These are phyloP conservation scores for Lycocerus yunnanus DNA, from an alignment of 2,888 invertebrate genomes.

Conservation along the genomic window DNA sequence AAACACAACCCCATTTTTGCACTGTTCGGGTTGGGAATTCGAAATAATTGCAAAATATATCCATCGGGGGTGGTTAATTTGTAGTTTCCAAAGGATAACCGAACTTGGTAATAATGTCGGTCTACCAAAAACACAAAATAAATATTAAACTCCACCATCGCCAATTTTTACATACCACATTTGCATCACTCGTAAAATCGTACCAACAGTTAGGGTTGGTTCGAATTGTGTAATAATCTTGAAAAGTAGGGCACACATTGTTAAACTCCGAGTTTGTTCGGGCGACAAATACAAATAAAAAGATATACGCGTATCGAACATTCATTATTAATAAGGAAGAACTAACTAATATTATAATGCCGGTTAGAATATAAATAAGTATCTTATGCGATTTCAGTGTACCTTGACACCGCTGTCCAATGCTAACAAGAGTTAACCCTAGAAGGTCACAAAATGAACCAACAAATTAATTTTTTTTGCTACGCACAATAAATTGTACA, in stretches of 20 bases:
- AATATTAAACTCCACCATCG: not conserved
- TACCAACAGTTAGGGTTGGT: not conserved
- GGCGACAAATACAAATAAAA: not conserved
- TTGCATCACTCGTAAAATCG: not conserved
- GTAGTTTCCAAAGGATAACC: not conserved
- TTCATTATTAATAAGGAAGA: not conserved
- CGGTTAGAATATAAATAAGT: not conserved
- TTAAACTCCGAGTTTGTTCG: not conserved
- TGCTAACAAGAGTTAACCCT: slow-evolving; percentile 2
- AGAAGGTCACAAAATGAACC: slow-evolving; percentile 32
- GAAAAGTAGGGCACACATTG: not conserved
- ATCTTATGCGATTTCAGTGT: not conserved
- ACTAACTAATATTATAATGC: not conserved
- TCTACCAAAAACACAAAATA: not conserved
- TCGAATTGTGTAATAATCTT: not conserved
- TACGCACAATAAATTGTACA: not conserved
- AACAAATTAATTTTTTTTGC: not conserved
- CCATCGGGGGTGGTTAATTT: not conserved
- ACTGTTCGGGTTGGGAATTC: not conserved
- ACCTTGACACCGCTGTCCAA: slow-evolving; percentile 3
- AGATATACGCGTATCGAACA: not conserved
- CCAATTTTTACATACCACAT: not conserved
- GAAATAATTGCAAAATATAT: not conserved
- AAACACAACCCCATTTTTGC: not conserved
- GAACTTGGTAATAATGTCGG: not conserved